Conservation (phyloP, 2,797 vertebrate species). For the Thalassophryne amazonica region DNA sequence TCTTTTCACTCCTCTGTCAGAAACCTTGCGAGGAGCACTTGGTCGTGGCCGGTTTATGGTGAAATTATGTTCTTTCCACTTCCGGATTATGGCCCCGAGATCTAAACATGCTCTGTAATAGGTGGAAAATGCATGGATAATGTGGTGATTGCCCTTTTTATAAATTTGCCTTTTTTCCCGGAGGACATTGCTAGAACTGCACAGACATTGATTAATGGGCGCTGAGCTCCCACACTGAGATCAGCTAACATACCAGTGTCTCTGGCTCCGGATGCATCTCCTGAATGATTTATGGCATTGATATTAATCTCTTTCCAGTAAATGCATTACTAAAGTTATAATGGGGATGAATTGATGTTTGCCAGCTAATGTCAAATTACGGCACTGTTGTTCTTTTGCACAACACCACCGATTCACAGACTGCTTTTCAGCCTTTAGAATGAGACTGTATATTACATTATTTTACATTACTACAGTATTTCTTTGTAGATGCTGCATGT, state of each 20-base stretch:
- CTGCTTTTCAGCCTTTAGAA: slow-evolving; percentile 50
- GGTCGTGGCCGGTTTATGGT: too few species aligned
- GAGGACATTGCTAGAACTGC: slow-evolving; percentile 75
- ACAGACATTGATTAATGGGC: slow-evolving; percentile 82
- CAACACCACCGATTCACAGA: slow-evolving; percentile 65
- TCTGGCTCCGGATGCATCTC: slow-evolving; percentile 84
- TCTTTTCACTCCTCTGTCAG: too few species aligned
- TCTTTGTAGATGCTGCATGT: background rate
- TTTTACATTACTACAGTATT: background rate
- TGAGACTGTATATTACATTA: background rate
- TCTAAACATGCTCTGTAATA: slow-evolving; percentile 30
- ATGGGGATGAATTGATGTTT: slow-evolving; percentile 85
- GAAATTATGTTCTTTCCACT: too few species aligned
- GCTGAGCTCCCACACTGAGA: slow-evolving; percentile 77
- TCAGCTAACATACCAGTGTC: slow-evolving; percentile 88
- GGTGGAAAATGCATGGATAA: slow-evolving; percentile 32
- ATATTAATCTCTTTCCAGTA: slow-evolving; percentile 97
- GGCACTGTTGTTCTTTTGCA: slow-evolving; percentile 85
- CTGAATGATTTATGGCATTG: slow-evolving; percentile 98
- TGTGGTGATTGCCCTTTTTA: slow-evolving; percentile 42
- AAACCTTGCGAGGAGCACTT: too few species aligned
- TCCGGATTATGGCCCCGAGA: too few species aligned
- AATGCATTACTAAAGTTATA: slow-evolving; percentile 92
- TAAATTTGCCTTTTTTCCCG: slow-evolving; percentile 66
- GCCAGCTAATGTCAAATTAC: slow-evolving; percentile 86